Evolutionary conservation across 35 echinoderm and acorn worm genomes (phyloP), one percentile per base, ranked within the genome.

Genomic region (Apostichopus parvimensis): DNA sequence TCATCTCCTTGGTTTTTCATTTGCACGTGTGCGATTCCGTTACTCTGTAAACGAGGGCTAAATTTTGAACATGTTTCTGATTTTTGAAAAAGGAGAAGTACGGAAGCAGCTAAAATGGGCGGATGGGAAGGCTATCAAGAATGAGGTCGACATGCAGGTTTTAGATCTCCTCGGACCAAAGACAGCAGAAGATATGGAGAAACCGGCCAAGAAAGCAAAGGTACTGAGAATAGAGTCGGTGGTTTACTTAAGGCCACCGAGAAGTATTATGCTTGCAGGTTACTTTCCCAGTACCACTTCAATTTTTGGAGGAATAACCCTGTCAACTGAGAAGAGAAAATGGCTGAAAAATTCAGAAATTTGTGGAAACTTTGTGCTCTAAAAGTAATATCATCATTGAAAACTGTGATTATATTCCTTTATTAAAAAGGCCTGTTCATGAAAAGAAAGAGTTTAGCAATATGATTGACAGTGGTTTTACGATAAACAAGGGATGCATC

Each of bases 61-160:
- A 75, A 22, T 75, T 75, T 75, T 75, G 34, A 45, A 4, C 34
- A 13, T 68, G 3, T 8, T 68, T 68, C 18, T 68, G 64, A 68
- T 62, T 71, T 55, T 93, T 93, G 23, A 4, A 45, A 6, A 76
- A 99, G 97, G 93, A 54, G 97, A 99, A 55, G 95, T 94, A 56
- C 93, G 97, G 79, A 92, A 94, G 92, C 83, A 80, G 57, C 79
- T 99, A 22, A 99, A 96, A 87, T 99, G 97, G 97, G 97, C 97
- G 13, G 97, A 99, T 92, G 95, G 95, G 18, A 99, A 96, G 86
- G 93, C 93, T 64, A 92, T 96, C 81, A 99, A 99, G 92, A 96
- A 53, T 73, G 97, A 99, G 65, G 91, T 99, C 0, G 97, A 99
- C 62, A 99, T 99, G 97, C 97, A 99, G 77, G 92, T 99, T 5